These are phyloP conservation scores for Halichondria panicea DNA, from an alignment of 37 sponge, comb jelly and placozoan species.

Conservation along the genomic window DNA sequence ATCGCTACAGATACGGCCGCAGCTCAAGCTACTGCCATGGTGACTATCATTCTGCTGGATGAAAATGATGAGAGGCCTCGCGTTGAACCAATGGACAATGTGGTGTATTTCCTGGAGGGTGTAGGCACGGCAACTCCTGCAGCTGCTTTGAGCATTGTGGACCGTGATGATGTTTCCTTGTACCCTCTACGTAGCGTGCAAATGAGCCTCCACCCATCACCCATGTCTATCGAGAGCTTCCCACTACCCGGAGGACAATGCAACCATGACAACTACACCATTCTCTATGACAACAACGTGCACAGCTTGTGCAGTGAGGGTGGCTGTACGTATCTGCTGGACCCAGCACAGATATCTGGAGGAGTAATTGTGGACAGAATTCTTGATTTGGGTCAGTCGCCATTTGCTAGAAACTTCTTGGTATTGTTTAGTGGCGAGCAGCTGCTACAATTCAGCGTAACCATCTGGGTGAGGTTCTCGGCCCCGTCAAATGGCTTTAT, in stretches of 20 bases:
- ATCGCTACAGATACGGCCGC: conserved; percentile 56
- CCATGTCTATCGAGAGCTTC: conserved; percentile 12
- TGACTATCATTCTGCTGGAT: conserved; percentile 55
- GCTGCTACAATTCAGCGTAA: conserved; percentile 36
- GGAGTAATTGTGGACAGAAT: conserved; percentile 4
- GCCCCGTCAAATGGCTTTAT: conserved; percentile 3
- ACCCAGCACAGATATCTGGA: conserved; percentile 1
- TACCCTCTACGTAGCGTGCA: conserved; percentile 15
- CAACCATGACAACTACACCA: conserved; percentile 63
- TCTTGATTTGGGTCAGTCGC: background rate
- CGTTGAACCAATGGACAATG: conserved; percentile 13
- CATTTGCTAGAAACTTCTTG: conserved; percentile 9
- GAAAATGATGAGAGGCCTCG: conserved; percentile 64
- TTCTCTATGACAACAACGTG: conserved; percentile 44
- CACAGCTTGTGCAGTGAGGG: conserved; percentile 43
- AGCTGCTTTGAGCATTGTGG: conserved; percentile 18
- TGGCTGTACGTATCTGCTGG: conserved; percentile 31
- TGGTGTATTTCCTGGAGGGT: conserved; percentile 27
- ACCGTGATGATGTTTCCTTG: conserved; percentile 37
- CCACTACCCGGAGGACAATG: conserved; percentile 68
- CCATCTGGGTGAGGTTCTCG: conserved; percentile 40
- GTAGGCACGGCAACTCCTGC: conserved; percentile 19
- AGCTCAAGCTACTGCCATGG: conserved; percentile 12
- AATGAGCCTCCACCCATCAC: conserved; percentile 24
- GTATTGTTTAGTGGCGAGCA: conserved; percentile 5